These are phyloP conservation scores for Lepidurus couesii DNA, from an alignment of 1,140 invertebrate species.

Conservation along the genomic window DNA sequence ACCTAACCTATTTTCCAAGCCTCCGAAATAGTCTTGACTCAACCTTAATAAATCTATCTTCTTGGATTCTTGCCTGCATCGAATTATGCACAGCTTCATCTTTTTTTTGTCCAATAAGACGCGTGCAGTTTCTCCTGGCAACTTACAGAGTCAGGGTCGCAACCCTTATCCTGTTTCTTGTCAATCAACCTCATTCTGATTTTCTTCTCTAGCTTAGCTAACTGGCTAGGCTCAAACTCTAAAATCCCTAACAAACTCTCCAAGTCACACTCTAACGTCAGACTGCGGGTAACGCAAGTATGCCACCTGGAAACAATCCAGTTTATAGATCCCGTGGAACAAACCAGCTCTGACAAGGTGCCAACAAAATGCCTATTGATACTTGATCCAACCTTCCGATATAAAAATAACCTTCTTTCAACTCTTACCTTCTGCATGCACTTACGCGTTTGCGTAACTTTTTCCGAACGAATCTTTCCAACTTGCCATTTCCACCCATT, in stretches of 20 bases:
- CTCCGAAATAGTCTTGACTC: constrained; percentile 7
- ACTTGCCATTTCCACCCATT: background rate
- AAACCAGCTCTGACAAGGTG: constrained; percentile 4
- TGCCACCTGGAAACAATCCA: constrained; percentile 18
- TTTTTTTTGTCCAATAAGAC: background rate
- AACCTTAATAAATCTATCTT: background rate
- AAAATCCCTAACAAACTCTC: too few species aligned
- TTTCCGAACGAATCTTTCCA: too few species aligned
- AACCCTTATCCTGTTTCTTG: too few species aligned
- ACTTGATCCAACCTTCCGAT: background rate
- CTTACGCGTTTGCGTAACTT: background rate
- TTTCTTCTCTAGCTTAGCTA: too few species aligned
- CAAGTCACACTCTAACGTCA: too few species aligned
- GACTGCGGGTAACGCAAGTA: background rate
- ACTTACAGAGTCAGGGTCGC: too few species aligned
- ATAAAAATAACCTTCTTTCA: constrained; percentile 15
- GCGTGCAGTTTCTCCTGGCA: too few species aligned
- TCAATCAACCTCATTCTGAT: too few species aligned
- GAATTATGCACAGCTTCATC: background rate
- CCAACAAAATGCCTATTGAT: constrained; percentile 22
- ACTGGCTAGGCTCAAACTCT: too few species aligned
- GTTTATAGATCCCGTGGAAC: constrained; percentile 5
- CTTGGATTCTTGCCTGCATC: constrained; percentile 5
- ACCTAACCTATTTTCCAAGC: background rate
- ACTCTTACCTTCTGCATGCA: background rate